Percentiles rank a stretch among this genome's conserved stretches.
Conservation (phyloP, 2,888 invertebrate species). For the Exephanes ischioxanthus region DNA sequence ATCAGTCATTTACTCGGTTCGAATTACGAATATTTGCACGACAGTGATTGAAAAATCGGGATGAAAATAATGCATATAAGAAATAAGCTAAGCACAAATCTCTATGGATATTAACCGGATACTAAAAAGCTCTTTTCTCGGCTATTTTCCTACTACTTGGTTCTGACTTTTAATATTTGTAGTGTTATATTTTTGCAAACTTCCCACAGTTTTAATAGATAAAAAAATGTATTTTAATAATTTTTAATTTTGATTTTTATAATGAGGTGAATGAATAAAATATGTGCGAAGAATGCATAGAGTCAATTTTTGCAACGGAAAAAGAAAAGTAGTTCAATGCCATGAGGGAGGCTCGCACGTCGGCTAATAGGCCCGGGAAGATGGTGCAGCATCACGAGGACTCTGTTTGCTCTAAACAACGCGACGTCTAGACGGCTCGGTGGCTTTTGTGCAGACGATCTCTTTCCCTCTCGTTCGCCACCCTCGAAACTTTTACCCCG, state of each 20-base stretch:
- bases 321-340: constrained; percentile 14
- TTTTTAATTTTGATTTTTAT: neutral
- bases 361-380: neutral
- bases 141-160: no score
- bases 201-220: no score
- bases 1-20: neutral
- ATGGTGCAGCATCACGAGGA: constrained; percentile 36
- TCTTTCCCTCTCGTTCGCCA: constrained; percentile 43
- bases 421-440: constrained; percentile 80
- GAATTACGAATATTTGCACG: constrained; percentile 12
- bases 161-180: no score
- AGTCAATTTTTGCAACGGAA: neutral
- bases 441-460: constrained; percentile 60
- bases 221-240: no score
- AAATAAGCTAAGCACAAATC: no score
- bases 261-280: no score
- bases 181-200: no score
- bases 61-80: neutral
- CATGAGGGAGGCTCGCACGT: neutral
- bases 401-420: constrained; percentile 76
- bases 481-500: constrained; percentile 60
- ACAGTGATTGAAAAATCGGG: neutral
- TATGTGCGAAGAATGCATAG: neutral
- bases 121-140: no score
- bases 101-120: no score